phyloP scores from a whole-genome alignment of 92 coral and sea anemone species.

The Muricea muricata region DNA sequence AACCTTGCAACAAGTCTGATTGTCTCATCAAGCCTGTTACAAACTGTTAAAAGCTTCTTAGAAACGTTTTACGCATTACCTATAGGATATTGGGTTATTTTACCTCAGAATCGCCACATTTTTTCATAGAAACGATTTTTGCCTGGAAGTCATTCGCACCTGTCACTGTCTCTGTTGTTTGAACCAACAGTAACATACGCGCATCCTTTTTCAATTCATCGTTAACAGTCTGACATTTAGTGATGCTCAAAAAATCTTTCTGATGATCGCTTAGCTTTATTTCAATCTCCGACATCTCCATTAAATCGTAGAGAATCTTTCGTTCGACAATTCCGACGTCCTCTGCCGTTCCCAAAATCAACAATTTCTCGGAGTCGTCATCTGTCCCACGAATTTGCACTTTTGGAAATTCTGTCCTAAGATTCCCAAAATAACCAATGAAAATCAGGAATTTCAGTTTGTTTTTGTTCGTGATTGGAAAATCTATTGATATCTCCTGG shows the following conservation, averaged over 20 bases:
- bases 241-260: neutral
- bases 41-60: too few species aligned
- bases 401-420: neutral
- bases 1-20: too few species aligned
- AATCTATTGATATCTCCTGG: neutral
- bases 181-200: neutral
- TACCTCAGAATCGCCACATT: neutral
- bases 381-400: neutral
- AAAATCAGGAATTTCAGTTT: conserved; percentile 11
- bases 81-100: too few species aligned
- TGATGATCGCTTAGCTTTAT: neutral
- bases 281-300: neutral
- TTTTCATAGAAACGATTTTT: neutral
- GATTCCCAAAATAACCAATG: neutral
- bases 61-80: too few species aligned
- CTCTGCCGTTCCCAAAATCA: neutral
- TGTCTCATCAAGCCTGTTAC: too few species aligned
- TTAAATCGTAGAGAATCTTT: neutral
- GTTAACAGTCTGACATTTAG: conserved; percentile 2
- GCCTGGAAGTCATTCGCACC: neutral
- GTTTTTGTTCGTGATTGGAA: neutral
- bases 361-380: neutral
- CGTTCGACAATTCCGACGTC: neutral
- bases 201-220: neutral
- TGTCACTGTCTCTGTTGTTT: neutral